Percentiles rank a stretch among this genome's conserved stretches.
These are phyloP conservation scores for Pelobates fuscus DNA, from an alignment of 2,113 vertebrate species.

Conservation along the genomic window DNA sequence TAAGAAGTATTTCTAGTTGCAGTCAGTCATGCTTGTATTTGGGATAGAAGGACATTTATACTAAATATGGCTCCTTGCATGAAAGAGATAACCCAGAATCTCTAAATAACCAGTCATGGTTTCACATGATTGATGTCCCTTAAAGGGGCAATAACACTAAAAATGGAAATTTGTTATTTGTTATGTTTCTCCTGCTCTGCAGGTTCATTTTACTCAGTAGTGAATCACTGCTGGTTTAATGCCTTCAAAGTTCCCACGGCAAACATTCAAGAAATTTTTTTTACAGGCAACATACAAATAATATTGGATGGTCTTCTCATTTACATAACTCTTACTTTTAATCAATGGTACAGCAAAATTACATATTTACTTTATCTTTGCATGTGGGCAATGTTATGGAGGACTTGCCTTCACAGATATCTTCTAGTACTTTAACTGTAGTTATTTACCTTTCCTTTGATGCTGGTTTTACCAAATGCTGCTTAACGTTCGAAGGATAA, in stretches of 20 bases:
- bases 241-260: background rate
- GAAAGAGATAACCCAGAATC: background rate
- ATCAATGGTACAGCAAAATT: background rate
- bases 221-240: background rate
- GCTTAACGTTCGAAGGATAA: no score
- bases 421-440: no score
- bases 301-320: background rate
- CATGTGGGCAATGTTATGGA: no score
- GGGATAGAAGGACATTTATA: background rate
- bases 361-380: background rate
- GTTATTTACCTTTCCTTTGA: no score
- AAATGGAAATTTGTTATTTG: background rate
- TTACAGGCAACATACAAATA: background rate
- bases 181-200: background rate
- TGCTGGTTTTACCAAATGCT: no score
- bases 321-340: background rate
- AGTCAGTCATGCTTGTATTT: background rate
- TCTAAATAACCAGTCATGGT: background rate
- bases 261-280: background rate
- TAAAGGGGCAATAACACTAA: background rate
- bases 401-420: no score
- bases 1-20: no score
- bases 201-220: background rate
- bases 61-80: background rate
- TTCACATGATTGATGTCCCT: background rate